Evolutionary conservation across 2,888 invertebrate species (phyloP), one percentile per base, ranked within the genome.

Genomic region (Volucella inanis): DNA sequence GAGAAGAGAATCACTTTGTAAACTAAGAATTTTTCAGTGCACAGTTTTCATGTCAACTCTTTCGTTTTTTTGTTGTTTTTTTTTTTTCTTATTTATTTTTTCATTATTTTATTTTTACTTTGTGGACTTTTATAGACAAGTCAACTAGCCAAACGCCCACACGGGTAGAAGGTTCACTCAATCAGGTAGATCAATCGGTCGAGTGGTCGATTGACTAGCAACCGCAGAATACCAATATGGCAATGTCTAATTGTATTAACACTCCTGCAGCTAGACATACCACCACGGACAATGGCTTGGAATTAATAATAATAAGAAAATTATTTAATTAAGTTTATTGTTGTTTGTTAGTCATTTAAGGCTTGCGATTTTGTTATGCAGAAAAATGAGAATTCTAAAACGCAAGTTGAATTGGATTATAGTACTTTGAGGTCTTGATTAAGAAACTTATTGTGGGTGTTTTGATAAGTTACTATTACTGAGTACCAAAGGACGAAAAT

Each of bases 261-360:
- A 78, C 83, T 78, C 74, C 78, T 68, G 39, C 52, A 78, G 57
- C 71, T 75, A 79, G 70, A 71, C 68, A 71, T 22, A 22, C 4
- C 22, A 57, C 50, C 65, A 59, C 64, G 65, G 65, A 79, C 65
- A 84, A 84, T 80, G 79, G 84, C 75, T 59, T 47, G 64, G 64
- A 75, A 79, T 84, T 79, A 84, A 70, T 74, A 84, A 70, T 75
- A 84, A 84, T 79, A 75, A 49, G 84, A 76, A 80, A 79, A 84
- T 64, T 79, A 68, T 79, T 84, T 78, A 79, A 84, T 79, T 79
- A 75, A 78, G 57, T 31, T 31, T 31, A 31, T 31, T 31, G 70
- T 47, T 78, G 78, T 9, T 57, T 74, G 55, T 18, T 62, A 43
- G 64, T 64, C 50, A 55, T 70, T 64, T 59, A 67, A 70, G 74